Evolutionary conservation across 2,797 vertebrate species (phyloP).

Genomic region (Enteromius unitaeniatus): DNA sequence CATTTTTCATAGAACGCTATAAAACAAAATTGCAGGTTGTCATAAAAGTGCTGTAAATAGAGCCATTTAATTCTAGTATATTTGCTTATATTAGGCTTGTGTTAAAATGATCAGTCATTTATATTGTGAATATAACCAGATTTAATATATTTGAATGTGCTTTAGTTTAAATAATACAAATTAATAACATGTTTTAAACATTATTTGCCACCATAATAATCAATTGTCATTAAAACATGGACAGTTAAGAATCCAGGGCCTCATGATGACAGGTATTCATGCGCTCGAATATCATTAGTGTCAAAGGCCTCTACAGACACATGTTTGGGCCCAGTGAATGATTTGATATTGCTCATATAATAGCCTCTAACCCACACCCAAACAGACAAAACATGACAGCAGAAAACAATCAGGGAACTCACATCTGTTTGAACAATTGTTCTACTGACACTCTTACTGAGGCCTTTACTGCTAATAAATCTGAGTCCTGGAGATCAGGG

Average conservation of each 20-base stretch:
- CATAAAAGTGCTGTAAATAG: neutral
- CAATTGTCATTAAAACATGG: neutral
- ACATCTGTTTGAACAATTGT: slow-evolving; percentile 14
- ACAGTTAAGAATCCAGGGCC: neutral
- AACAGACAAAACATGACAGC: slow-evolving; percentile 21
- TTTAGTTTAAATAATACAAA: neutral
- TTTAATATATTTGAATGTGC: neutral
- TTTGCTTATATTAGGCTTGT: neutral
- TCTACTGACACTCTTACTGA: slow-evolving; percentile 17
- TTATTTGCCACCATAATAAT: neutral
- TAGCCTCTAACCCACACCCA: neutral
- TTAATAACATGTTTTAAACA: neutral
- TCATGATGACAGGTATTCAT: neutral
- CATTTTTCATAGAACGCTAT: neutral
- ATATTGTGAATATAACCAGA: neutral
- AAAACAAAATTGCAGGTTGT: neutral
- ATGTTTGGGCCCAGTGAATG: neutral
- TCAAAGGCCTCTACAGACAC: neutral
- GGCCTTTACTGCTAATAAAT: neutral
- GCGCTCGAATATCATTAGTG: slow-evolving; percentile 4
- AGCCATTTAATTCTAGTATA: neutral
- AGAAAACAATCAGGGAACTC: neutral
- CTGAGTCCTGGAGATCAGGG: slow-evolving; percentile 1
- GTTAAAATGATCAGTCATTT: neutral
- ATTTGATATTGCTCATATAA: neutral